phyloP scores from a whole-genome alignment of 2,888 invertebrate species.

The Adineta ricciae region DNA sequence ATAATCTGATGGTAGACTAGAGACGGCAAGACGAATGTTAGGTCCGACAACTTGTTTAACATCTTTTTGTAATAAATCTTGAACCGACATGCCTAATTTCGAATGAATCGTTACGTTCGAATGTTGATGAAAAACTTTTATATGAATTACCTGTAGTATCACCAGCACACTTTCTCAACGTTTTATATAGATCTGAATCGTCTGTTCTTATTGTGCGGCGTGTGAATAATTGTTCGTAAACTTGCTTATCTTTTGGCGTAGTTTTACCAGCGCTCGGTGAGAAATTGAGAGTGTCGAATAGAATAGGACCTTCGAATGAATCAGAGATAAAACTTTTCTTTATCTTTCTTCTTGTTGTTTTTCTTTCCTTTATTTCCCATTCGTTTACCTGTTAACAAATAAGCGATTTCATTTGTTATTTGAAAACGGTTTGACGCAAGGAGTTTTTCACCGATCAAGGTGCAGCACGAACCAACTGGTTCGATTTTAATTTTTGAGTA shows the following conservation, averaged over 20 bases:
- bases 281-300: slow-evolving; percentile 71
- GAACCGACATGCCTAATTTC: slow-evolving; percentile 53
- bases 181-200: not conserved
- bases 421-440: slow-evolving; percentile 37
- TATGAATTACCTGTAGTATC: not conserved
- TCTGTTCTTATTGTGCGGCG: not conserved
- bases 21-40: slow-evolving; percentile 55
- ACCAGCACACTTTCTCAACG: not conserved
- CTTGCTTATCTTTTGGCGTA: slow-evolving; percentile 59
- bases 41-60: slow-evolving; percentile 58
- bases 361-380: not conserved
- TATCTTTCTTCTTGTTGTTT: not conserved
- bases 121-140: not conserved
- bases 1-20: slow-evolving; percentile 56
- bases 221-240: slow-evolving; percentile 53
- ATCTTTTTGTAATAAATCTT: slow-evolving; percentile 66
- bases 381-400: slow-evolving; percentile 51
- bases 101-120: not conserved
- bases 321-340: not conserved
- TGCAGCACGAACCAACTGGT: slow-evolving; percentile 13
- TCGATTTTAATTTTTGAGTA: not conserved
- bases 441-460: not conserved
- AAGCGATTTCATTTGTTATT: slow-evolving; percentile 47
- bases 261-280: slow-evolving; percentile 60
- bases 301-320: slow-evolving; percentile 59